These are phyloP conservation scores for Schizothorax lantsangensis DNA, from an alignment of 2,797 vertebrate species.

Conservation along the genomic window DNA sequence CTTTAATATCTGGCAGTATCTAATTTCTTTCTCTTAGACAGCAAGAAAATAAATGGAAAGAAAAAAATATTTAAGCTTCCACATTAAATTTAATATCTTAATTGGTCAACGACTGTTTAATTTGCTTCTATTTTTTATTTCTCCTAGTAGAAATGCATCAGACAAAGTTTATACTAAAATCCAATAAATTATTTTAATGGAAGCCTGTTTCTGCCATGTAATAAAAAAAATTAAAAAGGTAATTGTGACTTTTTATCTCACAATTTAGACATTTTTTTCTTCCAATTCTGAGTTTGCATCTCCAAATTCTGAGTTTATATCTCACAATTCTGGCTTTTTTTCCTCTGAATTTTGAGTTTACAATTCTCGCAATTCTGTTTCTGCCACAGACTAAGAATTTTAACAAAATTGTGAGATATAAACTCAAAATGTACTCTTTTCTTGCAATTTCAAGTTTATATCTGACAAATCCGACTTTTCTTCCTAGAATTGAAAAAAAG, in stretches of 20 bases:
- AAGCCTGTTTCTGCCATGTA: background rate
- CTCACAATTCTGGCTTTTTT: background rate
- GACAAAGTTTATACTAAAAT: background rate
- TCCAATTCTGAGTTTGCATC: background rate
- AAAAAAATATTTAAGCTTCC: background rate
- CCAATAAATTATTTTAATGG: background rate
- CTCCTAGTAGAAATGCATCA: background rate
- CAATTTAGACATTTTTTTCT: background rate
- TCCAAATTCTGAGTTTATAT: background rate
- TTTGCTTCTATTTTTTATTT: background rate
- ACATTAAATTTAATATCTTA: background rate
- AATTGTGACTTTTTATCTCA: background rate
- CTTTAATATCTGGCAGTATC: background rate
- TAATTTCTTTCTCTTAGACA: background rate
- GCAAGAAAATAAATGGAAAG: background rate
- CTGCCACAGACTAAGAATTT: too few species aligned
- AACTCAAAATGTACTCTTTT: too few species aligned
- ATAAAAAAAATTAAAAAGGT: background rate
- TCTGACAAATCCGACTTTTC: background rate
- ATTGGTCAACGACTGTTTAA: background rate
- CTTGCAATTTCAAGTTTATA: background rate
- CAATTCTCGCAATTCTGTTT: background rate
- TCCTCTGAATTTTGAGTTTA: background rate
- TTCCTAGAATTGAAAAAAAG: background rate
- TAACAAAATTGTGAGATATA: background rate